Conservation (phyloP, 1,140 invertebrate species). For the Fopius arisanus region DNA sequence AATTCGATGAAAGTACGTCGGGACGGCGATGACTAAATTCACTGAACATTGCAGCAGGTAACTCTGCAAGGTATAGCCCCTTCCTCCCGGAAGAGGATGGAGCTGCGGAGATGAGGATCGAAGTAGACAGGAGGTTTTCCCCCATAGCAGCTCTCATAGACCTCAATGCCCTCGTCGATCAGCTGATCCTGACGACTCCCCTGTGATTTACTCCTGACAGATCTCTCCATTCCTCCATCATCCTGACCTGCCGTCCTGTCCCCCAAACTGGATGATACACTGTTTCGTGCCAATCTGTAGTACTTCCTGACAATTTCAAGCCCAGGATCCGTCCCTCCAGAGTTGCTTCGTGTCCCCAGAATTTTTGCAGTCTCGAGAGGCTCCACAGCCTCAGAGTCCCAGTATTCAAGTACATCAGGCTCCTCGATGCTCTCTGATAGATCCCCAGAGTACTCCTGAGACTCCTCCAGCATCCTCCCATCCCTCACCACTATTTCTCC, state of each 20-base stretch:
- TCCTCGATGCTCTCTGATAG: constrained; percentile 61
- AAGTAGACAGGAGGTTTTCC: constrained; percentile 45
- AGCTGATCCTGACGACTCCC: too few species aligned
- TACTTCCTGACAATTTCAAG: constrained; percentile 56
- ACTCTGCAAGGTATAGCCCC: constrained; percentile 52
- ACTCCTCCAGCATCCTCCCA: constrained; percentile 55
- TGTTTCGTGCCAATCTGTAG: constrained; percentile 49
- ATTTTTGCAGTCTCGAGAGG: constrained; percentile 46
- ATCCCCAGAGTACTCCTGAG: too few species aligned
- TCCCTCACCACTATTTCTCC: constrained; percentile 60
- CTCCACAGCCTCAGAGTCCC: constrained; percentile 58
- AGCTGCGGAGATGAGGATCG: constrained; percentile 39
- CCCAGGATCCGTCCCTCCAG: constrained; percentile 39
- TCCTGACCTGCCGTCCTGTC: too few species aligned
- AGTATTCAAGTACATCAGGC: constrained; percentile 61
- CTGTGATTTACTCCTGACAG: too few species aligned
- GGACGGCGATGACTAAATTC: constrained; percentile 28
- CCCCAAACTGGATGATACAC: constrained; percentile 38
- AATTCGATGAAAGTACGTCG: background rate
- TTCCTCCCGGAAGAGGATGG: constrained; percentile 40
- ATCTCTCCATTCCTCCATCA: too few species aligned
- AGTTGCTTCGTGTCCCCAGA: constrained; percentile 33
- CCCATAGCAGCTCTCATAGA: constrained; percentile 58
- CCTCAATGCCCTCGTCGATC: constrained; percentile 60
- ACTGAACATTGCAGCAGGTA: constrained; percentile 60